Evolutionary conservation across 2,113 vertebrate genomes (phyloP).

Genomic region (Strigops habroptila): DNA sequence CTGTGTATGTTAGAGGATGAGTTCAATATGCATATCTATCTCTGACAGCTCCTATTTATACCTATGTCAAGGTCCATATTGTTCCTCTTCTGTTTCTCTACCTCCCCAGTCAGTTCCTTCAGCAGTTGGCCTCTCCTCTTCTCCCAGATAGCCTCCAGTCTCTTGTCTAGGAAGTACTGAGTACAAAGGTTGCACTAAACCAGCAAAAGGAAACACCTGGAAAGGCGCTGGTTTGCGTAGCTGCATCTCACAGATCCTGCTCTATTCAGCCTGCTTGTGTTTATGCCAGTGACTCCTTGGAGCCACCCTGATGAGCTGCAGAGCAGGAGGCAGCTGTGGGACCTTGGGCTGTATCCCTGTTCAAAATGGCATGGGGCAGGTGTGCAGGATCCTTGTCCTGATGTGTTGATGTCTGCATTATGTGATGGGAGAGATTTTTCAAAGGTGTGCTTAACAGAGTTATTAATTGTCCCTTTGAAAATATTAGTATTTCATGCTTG

Average conservation of each 20-base stretch:
- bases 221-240: not conserved
- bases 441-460: not conserved
- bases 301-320: not conserved
- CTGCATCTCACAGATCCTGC: not conserved
- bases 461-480: not conserved
- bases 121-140: not conserved
- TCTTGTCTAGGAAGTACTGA: not conserved
- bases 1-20: not conserved
- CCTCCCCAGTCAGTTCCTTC: not conserved
- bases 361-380: not conserved
- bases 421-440: not conserved
- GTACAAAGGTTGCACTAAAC: rapidly evolving
- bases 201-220: not conserved
- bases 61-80: not conserved
- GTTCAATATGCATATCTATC: not conserved
- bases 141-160: not conserved
- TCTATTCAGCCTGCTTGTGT: rapidly evolving
- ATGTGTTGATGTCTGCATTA: not conserved
- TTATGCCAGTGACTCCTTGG: not conserved
- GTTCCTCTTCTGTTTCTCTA: not conserved
- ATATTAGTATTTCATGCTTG: not conserved
- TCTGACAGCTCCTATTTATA: conserved; percentile 11
- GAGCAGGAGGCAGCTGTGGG: not conserved
- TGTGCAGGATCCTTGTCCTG: not conserved
- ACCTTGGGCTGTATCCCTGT: not conserved